Conservation (phyloP, 2,888 invertebrate genomes). For the Leptodirus hochenwartii region DNA sequence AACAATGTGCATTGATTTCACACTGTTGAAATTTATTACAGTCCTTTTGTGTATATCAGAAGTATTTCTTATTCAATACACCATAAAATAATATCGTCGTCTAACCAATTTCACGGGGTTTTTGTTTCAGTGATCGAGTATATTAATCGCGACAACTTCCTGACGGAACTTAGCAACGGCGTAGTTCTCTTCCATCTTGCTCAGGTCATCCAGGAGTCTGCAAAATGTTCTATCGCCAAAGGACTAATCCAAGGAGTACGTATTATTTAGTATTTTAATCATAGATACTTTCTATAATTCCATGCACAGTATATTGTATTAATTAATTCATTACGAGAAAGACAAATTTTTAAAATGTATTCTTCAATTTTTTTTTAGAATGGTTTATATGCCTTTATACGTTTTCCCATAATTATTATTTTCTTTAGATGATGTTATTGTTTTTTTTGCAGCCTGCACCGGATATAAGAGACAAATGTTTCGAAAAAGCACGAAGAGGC, state of each 20-base stretch:
- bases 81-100: too few relatives aligned
- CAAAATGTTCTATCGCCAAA: conserved; percentile 43
- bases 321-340: conserved; percentile 3
- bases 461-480: conserved; percentile 54
- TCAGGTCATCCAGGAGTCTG: conserved; percentile 56
- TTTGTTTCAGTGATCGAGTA: conserved; percentile 45
- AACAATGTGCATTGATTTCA: too few relatives aligned
- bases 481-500: conserved; percentile 65
- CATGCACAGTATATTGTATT: too few relatives aligned
- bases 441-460: conserved; percentile 41
- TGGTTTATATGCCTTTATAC: too few relatives aligned
- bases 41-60: too few relatives aligned
- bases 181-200: conserved; percentile 67
- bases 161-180: conserved; percentile 69
- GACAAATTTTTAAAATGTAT: neutral
- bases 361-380: too few relatives aligned
- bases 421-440: too few relatives aligned
- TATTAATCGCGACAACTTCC: conserved; percentile 59
- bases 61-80: too few relatives aligned
- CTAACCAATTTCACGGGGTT: too few relatives aligned
- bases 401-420: too few relatives aligned
- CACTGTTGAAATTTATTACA: too few relatives aligned
- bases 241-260: conserved; percentile 31
- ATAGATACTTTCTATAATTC: conserved; percentile 2
- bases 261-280: conserved; percentile 1